phyloP scores from a whole-genome alignment of 2,113 vertebrate species.

The Colaptes auratus region DNA sequence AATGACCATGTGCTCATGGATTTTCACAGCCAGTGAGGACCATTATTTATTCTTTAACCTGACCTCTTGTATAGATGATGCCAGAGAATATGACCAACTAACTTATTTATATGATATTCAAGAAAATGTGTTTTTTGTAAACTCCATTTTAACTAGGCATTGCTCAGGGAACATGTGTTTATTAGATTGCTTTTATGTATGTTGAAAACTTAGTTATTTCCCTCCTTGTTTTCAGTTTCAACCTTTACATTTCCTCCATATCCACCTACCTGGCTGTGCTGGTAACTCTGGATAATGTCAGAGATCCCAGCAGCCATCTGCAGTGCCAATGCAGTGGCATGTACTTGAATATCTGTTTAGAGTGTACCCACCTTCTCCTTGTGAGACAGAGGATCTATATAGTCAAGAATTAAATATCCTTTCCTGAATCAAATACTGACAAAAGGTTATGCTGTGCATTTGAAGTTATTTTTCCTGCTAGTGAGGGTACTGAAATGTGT shows the following conservation, averaged over 20 bases:
- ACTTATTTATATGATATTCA: neutral
- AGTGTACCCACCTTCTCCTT: neutral
- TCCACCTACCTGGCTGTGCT: neutral
- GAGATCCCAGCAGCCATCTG: neutral
- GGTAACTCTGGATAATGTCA: neutral
- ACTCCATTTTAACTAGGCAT: neutral
- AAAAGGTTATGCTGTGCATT: neutral
- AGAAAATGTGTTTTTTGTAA: neutral
- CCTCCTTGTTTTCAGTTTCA: neutral
- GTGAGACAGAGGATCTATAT: neutral
- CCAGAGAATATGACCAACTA: neutral
- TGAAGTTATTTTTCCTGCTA: neutral
- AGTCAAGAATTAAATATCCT: neutral
- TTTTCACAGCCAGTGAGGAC: neutral
- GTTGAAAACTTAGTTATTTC: neutral
- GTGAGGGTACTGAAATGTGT: neutral
- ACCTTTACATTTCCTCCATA: neutral
- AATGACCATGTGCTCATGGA: neutral
- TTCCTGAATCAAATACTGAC: neutral
- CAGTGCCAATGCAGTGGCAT: neutral
- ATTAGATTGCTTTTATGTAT: neutral
- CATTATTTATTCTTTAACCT: neutral
- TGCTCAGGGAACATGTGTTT: neutral
- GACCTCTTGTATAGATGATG: neutral
- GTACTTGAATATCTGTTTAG: neutral